A percentile compares a stretch with the other conserved stretches of the same genome.
These are phyloP conservation scores for Botia kubotai DNA, from an alignment of 2,797 vertebrate species.

Conservation along the genomic window DNA sequence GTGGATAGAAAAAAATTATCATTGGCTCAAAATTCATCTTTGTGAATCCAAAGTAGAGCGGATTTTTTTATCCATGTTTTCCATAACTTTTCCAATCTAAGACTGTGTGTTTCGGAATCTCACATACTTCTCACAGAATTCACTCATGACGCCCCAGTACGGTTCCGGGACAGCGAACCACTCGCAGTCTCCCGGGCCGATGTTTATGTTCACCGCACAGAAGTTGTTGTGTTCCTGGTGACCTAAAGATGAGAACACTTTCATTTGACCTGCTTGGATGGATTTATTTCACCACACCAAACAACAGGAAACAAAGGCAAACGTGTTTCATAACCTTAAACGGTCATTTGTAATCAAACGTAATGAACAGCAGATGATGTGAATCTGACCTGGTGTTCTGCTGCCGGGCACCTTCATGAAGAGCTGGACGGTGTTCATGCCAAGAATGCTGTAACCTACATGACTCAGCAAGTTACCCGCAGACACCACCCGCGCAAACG, in stretches of 20 bases:
- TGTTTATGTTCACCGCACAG: constrained; percentile 98
- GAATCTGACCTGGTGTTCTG: constrained; percentile 87
- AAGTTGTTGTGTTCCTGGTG: constrained; percentile 99
- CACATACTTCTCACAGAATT: constrained; percentile 95
- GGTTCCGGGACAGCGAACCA: constrained; percentile 98
- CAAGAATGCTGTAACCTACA: constrained; percentile 94
- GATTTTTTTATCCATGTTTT: no score
- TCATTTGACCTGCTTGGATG: no score
- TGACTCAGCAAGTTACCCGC: constrained; percentile 98
- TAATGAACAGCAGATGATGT: not conserved
- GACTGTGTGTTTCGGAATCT: no score
- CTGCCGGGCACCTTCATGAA: constrained; percentile 99
- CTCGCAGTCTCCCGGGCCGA: constrained; percentile 97
- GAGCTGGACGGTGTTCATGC: constrained; percentile 99
- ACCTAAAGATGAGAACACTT: constrained; percentile 73
- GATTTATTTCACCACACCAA: not conserved
- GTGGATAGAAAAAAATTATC: no score
- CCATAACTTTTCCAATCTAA: no score
- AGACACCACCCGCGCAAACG: constrained; percentile 96
- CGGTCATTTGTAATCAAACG: no score
- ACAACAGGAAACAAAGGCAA: not conserved
- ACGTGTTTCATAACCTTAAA: no score
- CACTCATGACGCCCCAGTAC: constrained; percentile 95
- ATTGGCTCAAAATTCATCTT: no score
- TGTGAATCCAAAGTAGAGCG: no score